Base-by-base conservation (phyloP, 2,113 vertebrate genomes). In the Antechinus flavipes region DNA sequence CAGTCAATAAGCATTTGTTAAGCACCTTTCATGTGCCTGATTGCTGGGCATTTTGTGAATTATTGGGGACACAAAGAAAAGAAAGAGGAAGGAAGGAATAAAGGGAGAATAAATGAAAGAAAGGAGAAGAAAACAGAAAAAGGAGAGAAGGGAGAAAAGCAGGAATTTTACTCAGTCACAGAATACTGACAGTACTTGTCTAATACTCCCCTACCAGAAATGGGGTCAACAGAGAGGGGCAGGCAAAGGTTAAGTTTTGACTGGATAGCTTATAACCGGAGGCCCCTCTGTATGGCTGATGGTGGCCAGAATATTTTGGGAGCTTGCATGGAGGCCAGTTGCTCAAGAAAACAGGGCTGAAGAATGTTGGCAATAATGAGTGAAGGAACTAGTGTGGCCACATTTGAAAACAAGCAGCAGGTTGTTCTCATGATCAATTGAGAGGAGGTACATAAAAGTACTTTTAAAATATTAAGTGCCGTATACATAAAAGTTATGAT, bases 1-100 rank as follows among this genome's bases (percentile, higher is more conserved):
- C 6, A 10, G 0, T 10, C 0, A 24, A 10, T 0, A 14, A 54
- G 14, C 8, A 42, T 14, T 56, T 26, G 1, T 3, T 0, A 52
- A 56, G 50, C 24, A 19, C 49, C 26, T 0, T 0, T 42, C 23
- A 5, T 5, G 7, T 27, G 3, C 1, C 10, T 5, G 30, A 1
- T 19, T 30, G 84, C 35, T 1, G 9, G 0, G 24, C 0, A 0
- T 23, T 3, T 0, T 2, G 27, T 0, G 0, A 0, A 50, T 35
- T 46, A 19, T 10, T 6, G 16, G 35, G 12, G 49, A 54, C 25
- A n/a, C 35, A 7, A 49, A 91, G 89, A 11, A 26, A 47, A 42
- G 12, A 35, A 11, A 5, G 30, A 14, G 11, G 30, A 35, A 35
- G 2, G 12, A 68, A 26, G 25, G 25, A 58, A 58, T 8, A 12